Percentiles rank a stretch among this genome's conserved stretches.
Evolutionary conservation across 2,797 vertebrate genomes (phyloP).

Genomic region (Corythornis leucogaster): DNA sequence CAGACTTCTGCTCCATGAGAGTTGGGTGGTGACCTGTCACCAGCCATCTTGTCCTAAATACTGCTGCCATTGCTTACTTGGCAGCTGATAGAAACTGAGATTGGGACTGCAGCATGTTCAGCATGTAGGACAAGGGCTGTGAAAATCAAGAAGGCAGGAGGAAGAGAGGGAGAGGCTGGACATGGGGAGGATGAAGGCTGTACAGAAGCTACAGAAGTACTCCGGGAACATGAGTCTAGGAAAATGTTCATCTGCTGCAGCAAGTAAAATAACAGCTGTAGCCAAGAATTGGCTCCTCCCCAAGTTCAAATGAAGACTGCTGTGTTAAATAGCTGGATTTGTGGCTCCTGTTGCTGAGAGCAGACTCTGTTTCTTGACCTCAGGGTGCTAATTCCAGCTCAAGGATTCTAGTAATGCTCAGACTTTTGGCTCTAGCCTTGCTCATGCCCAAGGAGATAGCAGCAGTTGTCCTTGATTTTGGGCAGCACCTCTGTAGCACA

Average conservation of each 20-base stretch:
- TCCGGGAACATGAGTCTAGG: not conserved
- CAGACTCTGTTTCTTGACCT: not conserved
- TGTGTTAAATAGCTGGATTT: conserved; percentile 2
- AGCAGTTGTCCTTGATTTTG: not conserved
- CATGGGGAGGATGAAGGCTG: not conserved
- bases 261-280: not conserved
- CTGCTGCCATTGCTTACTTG: not conserved
- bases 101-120: not conserved
- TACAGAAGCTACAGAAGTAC: not conserved
- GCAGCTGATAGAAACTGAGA: not conserved
- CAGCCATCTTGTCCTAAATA: not conserved
- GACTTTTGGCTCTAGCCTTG: not conserved
- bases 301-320: not conserved
- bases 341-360: not conserved
- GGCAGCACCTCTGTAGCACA: not conserved
- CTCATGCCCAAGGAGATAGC: not conserved
- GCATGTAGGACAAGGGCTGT: not conserved
- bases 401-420: not conserved
- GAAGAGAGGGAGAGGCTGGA: not conserved
- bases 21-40: conserved; percentile 13
- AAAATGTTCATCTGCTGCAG: not conserved
- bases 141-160: not conserved
- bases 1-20: not conserved
- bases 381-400: not conserved
- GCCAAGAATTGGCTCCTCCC: not conserved